Evolutionary conservation across 1,140 invertebrate species (phyloP).

Genomic region (Sinonovacula constricta): DNA sequence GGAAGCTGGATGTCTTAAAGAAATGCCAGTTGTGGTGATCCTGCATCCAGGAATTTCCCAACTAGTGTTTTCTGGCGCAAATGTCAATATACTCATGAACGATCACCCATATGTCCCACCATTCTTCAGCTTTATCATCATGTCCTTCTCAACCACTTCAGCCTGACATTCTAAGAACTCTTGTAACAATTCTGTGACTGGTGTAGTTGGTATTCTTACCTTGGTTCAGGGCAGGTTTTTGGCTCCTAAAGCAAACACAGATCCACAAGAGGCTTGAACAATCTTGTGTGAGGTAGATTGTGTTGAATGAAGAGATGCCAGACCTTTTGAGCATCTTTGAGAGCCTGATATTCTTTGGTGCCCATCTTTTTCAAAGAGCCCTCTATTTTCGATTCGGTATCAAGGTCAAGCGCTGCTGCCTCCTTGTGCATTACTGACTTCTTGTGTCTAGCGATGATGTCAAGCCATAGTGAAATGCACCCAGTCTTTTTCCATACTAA

Average conservation of each 20-base stretch:
- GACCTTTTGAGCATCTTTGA: not conserved
- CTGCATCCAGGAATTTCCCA: not conserved
- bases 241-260: constrained; percentile 6
- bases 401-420: not conserved
- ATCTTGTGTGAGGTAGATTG: constrained; percentile 9
- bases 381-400: not conserved
- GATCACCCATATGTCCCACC: not conserved
- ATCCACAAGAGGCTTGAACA: constrained; percentile 17
- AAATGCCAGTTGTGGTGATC: not conserved
- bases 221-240: not conserved
- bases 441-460: not conserved
- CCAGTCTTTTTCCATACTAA: not conserved
- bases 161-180: not conserved
- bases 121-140: not conserved
- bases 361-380: not conserved
- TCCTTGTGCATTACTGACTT: not conserved
- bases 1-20: constrained; percentile 16
- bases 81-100: constrained; percentile 6
- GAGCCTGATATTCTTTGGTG: not conserved
- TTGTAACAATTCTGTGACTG: not conserved
- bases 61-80: not conserved
- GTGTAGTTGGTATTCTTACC: not conserved
- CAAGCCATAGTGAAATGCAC: not conserved
- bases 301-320: not conserved
- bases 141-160: not conserved